These are phyloP conservation scores for Percina caprodes DNA, from an alignment of 2,113 vertebrate species.

Conservation along the genomic window DNA sequence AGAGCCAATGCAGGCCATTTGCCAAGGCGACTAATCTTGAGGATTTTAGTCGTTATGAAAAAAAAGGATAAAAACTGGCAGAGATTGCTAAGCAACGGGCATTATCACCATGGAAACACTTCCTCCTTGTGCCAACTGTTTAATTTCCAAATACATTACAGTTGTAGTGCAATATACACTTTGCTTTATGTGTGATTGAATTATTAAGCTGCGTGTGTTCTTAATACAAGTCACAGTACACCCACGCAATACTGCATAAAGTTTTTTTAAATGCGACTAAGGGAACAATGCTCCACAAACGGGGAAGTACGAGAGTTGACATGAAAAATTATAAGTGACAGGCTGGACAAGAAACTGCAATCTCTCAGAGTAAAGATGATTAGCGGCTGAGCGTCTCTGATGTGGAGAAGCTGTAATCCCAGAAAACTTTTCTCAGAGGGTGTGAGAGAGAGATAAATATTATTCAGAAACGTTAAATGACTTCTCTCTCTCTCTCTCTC, in stretches of 20 bases:
- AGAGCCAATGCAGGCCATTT: conserved; percentile 52
- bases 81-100: conserved; percentile 61
- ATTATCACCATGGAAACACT: conserved; percentile 60
- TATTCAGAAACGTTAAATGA: conserved; percentile 30
- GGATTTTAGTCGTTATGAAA: conserved; percentile 48
- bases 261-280: conserved; percentile 43
- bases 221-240: conserved; percentile 11
- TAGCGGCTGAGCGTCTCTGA: conserved; percentile 52
- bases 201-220: conserved; percentile 26
- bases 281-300: conserved; percentile 38
- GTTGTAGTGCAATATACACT: conserved; percentile 39
- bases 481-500: not conserved
- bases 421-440: conserved; percentile 19
- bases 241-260: conserved; percentile 7
- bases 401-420: conserved; percentile 61
- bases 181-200: conserved; percentile 39
- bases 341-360: conserved; percentile 52
- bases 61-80: conserved; percentile 26
- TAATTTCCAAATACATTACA: conserved; percentile 44
- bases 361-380: conserved; percentile 66
- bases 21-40: conserved; percentile 66
- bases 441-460: conserved; percentile 33
- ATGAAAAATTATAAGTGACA: conserved; percentile 58
- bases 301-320: conserved; percentile 40
- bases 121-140: conserved; percentile 33